Evolutionary conservation across 2,797 vertebrate species (phyloP).

Genomic region (Galaxias olidus): DNA sequence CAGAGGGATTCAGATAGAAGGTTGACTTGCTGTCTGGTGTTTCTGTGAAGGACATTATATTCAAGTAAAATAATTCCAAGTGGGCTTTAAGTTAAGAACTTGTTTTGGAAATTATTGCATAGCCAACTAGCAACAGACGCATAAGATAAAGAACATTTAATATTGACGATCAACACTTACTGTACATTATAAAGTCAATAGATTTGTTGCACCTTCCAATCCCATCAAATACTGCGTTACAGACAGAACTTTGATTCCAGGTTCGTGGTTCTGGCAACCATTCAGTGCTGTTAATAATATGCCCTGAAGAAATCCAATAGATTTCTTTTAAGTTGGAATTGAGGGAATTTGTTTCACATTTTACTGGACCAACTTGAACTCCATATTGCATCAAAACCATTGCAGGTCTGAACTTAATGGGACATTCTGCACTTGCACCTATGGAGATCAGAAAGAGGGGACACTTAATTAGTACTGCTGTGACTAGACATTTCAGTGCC

Average conservation of each 20-base stretch:
- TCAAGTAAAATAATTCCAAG: not conserved
- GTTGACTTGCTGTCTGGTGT: conserved; percentile 56
- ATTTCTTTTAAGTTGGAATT: rapidly evolving
- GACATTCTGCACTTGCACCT: conserved; percentile 55
- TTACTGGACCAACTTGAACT: rapidly evolving
- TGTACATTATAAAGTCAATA: conserved; percentile 59
- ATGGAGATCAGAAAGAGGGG: not conserved
- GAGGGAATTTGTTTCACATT: conserved; percentile 20
- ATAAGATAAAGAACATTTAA: not conserved
- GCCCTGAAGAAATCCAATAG: conserved; percentile 28
- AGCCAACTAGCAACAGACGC: not conserved
- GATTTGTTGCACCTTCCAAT: conserved; percentile 25
- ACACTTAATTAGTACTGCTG: conserved; percentile 13
- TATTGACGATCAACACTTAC: conserved; percentile 46
- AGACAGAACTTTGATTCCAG: conserved; percentile 49
- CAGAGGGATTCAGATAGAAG: not conserved
- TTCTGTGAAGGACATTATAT: conserved; percentile 43
- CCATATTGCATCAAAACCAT: conserved; percentile 54
- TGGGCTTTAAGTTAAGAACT: too few species aligned
- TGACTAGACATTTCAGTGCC: not conserved
- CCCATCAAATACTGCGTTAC: conserved; percentile 21
- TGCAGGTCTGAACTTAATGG: conserved; percentile 50
- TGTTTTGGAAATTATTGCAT: too few species aligned
- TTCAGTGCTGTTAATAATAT: rapidly evolving
- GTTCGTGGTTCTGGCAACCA: conserved; percentile 28